Conservation (phyloP, 2,113 vertebrate genomes). For the Oreochromis tanganicae region DNA sequence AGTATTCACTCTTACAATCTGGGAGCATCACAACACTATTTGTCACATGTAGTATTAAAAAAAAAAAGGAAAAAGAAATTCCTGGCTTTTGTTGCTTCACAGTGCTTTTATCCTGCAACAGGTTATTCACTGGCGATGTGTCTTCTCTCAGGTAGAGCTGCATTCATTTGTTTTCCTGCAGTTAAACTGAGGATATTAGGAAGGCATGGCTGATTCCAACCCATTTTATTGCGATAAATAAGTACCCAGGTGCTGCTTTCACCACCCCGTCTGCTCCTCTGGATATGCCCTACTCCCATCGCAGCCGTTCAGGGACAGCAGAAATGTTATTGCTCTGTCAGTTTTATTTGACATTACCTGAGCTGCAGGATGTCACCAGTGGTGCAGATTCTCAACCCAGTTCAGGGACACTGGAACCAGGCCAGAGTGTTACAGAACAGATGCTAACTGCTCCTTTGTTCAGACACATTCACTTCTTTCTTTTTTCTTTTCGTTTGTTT, state of each 20-base stretch:
- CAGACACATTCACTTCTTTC: neutral
- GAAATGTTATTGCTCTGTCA: conserved; percentile 60
- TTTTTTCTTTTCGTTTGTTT: neutral
- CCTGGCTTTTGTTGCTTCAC: neutral
- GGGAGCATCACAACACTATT: conserved; percentile 51
- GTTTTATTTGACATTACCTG: conserved; percentile 54
- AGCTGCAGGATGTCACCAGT: conserved; percentile 34
- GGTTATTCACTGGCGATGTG: conserved; percentile 5
- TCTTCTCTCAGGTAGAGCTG: conserved; percentile 13
- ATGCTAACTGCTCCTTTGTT: conserved; percentile 14
- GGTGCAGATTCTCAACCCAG: neutral
- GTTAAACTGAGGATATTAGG: conserved; percentile 19
- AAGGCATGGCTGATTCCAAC: conserved; percentile 4
- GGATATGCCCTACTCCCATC: conserved; percentile 16
- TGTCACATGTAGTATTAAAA: neutral
- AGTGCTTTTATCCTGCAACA: conserved; percentile 33
- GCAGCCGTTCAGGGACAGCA: conserved; percentile 19
- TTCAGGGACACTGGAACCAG: neutral
- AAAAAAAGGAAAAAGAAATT: neutral
- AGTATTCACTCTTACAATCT: conserved; percentile 46
- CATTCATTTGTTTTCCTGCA: conserved; percentile 27
- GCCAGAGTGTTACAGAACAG: neutral
- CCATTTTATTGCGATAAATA: conserved; percentile 41
- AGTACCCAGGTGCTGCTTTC: conserved; percentile 23
- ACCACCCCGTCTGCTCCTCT: conserved; percentile 33